Evolutionary conservation across 2,797 vertebrate genomes (phyloP), one percentile per base, ranked within the genome.

Genomic region (Pseudocheirus occidentalis): DNA sequence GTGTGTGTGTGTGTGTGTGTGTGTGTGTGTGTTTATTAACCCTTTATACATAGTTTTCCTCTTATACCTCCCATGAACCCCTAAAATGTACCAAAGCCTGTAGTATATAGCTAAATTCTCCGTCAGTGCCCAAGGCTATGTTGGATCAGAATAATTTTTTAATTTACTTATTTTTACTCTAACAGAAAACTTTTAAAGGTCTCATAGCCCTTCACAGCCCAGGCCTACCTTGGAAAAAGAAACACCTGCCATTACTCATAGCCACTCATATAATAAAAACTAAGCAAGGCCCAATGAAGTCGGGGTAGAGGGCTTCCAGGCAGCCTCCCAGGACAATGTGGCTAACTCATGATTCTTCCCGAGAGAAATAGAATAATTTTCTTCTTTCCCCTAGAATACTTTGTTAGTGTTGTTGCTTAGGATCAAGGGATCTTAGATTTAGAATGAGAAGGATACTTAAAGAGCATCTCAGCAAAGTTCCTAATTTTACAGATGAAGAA

Each of bases 71-170:
- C 9, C 7, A n/a, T 46, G 66, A 53, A 52, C 55, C 50, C 66
- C n/a, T n/a, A 90, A 94, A 96, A 73, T 94, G 56, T 92, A 27
- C 34, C 92, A 95, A 57, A 94, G 55, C 58, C 40, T 96, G 56
- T 97, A 95, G 95, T 92, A 89, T 92, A 89, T 90, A 95, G 1
- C 95, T 50, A 14, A 62, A 21, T 92, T 97, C 90, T 93, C 91
- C 95, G 91, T 94, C 97, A 92, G 93, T 96, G 92, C 94, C 96
- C 21, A 0, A 94, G 16, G 52, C 91, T 59, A 40, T 95, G 90
- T 91, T 93, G 28, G 50, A 81, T 0, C 28, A 92, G 0, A 90
- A 2, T 93, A 92, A 58, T 46, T 40, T 31, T 16, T 95, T 93
- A 34, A 12, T 18, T 10, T 87, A 46, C 40, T 87, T 87, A 87